Conservation (phyloP, 1,140 invertebrate genomes). For the Panulirus ornatus region DNA sequence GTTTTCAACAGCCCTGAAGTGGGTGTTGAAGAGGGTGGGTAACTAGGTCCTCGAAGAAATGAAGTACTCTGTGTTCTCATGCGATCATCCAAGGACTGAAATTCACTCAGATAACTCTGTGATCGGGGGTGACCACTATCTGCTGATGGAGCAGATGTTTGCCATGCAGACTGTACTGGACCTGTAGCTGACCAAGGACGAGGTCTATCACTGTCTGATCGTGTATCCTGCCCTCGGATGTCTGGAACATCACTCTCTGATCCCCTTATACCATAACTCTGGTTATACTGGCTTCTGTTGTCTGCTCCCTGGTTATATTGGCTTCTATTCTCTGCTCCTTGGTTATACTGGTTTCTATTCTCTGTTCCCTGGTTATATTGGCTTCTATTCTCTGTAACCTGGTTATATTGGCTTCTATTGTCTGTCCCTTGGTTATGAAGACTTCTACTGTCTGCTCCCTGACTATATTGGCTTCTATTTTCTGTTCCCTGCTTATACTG, state of each 20-base stretch:
- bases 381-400: no score
- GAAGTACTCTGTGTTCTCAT: constrained; percentile 1
- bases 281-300: no score
- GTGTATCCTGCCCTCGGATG: not conserved
- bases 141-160: not conserved
- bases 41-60: not conserved
- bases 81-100: constrained; percentile 8
- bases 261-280: not conserved
- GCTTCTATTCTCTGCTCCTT: no score
- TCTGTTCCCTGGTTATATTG: no score
- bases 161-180: not conserved
- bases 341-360: no score
- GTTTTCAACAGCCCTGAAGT: not conserved
- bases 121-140: not conserved
- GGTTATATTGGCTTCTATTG: no score
- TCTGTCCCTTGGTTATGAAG: no score
- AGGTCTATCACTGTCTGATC: not conserved
- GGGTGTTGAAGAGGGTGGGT: not conserved
- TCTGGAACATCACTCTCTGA: not conserved
- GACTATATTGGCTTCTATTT: no score
- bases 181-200: not conserved
- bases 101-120: not conserved
- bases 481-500: no score
- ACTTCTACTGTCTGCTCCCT: no score
- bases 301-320: no score